Percentiles rank a stretch among this genome's conserved stretches.
Evolutionary conservation across 2,888 invertebrate genomes (phyloP).

Genomic region (Thysanoteuthis rhombus): DNA sequence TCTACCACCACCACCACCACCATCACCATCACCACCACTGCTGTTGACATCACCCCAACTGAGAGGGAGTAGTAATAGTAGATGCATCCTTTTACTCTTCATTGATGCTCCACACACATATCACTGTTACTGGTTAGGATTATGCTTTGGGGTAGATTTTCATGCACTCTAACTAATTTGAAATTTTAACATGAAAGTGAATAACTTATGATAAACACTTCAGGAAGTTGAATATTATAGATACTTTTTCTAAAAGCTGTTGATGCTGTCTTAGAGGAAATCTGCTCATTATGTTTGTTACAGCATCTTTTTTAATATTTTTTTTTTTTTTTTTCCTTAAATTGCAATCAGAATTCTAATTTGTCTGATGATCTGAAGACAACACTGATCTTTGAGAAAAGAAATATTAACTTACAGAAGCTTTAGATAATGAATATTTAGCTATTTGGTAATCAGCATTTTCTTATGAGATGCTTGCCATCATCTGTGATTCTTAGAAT

Average conservation of each 20-base stretch:
- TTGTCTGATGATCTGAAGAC: not conserved
- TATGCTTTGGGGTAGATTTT: conserved; percentile 12
- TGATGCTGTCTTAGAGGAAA: not conserved
- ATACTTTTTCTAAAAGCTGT: too few species aligned
- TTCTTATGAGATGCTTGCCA: not conserved
- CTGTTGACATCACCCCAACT: not conserved
- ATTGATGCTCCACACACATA: not conserved
- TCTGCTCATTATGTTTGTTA: not conserved
- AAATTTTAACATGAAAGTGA: not conserved
- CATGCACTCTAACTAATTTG: not conserved
- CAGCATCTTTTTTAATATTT: not conserved
- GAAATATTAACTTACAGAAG: not conserved
- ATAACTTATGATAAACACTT: not conserved
- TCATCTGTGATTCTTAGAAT: not conserved
- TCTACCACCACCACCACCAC: not conserved
- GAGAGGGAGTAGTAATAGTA: not conserved
- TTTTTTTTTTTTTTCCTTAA: too few species aligned
- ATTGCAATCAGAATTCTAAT: not conserved
- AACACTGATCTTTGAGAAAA: not conserved
- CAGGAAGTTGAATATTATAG: not conserved
- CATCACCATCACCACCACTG: not conserved
- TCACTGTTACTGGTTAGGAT: not conserved
- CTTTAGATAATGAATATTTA: not conserved
- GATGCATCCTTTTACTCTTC: not conserved
- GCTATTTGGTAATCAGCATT: not conserved